Evolutionary conservation across 2,113 vertebrate species (phyloP).

Genomic region (Micromys minutus): DNA sequence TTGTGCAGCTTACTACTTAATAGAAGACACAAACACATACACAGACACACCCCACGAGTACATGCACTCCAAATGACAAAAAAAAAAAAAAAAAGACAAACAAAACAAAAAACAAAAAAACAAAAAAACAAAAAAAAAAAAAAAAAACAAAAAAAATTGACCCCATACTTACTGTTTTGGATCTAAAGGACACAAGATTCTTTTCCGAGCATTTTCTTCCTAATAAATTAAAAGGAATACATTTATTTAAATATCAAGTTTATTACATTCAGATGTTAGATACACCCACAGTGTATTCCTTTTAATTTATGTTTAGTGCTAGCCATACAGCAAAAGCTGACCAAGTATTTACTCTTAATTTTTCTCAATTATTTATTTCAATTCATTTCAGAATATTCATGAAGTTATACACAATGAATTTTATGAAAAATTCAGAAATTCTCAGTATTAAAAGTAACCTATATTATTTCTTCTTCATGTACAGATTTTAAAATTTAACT

Average conservation of each 20-base stretch:
- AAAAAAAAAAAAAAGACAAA: too few relatives aligned
- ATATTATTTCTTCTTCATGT: constrained; percentile 37
- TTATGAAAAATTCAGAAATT: constrained; percentile 6
- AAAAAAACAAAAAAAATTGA: too few relatives aligned
- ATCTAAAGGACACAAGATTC: constrained; percentile 95
- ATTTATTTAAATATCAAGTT: constrained; percentile 40
- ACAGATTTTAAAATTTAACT: constrained; percentile 35
- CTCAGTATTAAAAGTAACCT: not conserved
- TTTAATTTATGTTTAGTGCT: not conserved
- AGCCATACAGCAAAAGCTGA: not conserved
- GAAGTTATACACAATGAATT: not conserved
- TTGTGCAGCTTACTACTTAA: not conserved
- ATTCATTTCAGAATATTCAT: not conserved
- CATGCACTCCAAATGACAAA: not conserved
- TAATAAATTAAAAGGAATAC: constrained; percentile 79
- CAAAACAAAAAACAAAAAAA: too few relatives aligned
- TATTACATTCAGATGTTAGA: not conserved
- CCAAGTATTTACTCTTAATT: not conserved
- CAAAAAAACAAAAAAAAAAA: too few relatives aligned
- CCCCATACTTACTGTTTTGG: constrained; percentile 93
- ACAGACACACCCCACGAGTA: not conserved
- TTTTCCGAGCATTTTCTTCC: constrained; percentile 85
- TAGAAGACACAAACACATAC: not conserved
- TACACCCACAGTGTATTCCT: not conserved
- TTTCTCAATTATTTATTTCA: constrained; percentile 22